These are phyloP conservation scores for Pagetopsis macropterus DNA, from an alignment of 2,797 vertebrate species.

Conservation along the genomic window DNA sequence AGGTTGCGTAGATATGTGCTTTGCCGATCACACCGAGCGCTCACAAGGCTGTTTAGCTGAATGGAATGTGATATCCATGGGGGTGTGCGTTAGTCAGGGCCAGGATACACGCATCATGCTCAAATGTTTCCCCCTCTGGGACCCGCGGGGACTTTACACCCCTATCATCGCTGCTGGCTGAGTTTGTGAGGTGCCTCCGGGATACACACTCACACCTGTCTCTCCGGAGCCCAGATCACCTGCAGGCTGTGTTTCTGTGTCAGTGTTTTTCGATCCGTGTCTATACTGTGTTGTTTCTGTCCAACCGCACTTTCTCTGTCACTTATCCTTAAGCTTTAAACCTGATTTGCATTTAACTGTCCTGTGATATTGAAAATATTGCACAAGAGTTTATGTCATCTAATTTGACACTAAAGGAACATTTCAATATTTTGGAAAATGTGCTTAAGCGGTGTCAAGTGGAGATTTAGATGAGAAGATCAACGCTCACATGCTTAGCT, in stretches of 20 bases:
- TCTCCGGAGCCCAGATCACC: slow-evolving; percentile 67
- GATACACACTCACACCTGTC: slow-evolving; percentile 79
- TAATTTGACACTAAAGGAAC: neutral
- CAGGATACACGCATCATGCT: slow-evolving; percentile 73
- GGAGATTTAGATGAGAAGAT: neutral
- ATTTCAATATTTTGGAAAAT: neutral
- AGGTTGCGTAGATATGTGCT: slow-evolving; percentile 35
- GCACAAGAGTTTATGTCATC: neutral
- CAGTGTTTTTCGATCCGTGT: neutral
- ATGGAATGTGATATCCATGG: slow-evolving; percentile 81
- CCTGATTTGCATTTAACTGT: neutral
- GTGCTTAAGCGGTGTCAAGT: neutral
- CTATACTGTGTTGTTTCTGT: slow-evolving; percentile 6
- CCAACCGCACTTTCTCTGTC: slow-evolving; percentile 4
- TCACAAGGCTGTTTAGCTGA: slow-evolving; percentile 76
- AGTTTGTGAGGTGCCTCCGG: slow-evolving; percentile 59
- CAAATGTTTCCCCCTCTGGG: slow-evolving; percentile 71
- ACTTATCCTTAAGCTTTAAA: slow-evolving; percentile 1
- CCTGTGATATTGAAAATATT: neutral
- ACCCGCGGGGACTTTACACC: slow-evolving; percentile 68
- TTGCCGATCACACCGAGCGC: slow-evolving; percentile 44
- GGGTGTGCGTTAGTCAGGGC: slow-evolving; percentile 69
- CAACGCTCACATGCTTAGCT: too few species aligned
- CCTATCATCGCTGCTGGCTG: slow-evolving; percentile 65
- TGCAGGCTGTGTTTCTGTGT: slow-evolving; percentile 31